These are phyloP conservation scores for Paraescarpia echinospica DNA, from an alignment of 1,140 invertebrate species.

Conservation along the genomic window DNA sequence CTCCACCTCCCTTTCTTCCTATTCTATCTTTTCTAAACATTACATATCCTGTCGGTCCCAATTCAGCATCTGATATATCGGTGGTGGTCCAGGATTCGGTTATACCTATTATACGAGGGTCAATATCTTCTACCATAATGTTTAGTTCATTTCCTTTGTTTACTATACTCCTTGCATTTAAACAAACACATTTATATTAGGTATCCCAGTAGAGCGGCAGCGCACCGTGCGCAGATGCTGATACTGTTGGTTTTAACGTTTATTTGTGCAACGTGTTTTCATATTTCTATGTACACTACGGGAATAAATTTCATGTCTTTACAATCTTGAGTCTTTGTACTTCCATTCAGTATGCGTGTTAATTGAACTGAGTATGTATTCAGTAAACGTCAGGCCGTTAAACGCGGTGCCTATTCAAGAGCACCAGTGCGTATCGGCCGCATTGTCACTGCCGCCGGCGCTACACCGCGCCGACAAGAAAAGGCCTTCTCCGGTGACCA, in stretches of 20 bases:
- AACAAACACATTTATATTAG: too few species aligned
- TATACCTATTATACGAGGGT: too few species aligned
- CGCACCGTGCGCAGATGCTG: not conserved
- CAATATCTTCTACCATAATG: too few species aligned
- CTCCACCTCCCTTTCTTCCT: too few species aligned
- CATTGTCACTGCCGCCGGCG: not conserved
- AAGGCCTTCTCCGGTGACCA: not conserved
- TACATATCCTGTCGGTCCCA: too few species aligned
- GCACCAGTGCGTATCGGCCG: not conserved
- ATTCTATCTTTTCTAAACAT: too few species aligned
- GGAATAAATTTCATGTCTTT: too few species aligned
- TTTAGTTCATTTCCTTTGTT: too few species aligned
- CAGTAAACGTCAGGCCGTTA: conserved; percentile 1
- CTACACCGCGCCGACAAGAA: not conserved
- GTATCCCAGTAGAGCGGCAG: not conserved
- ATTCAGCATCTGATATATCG: too few species aligned
- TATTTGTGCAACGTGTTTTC: conserved; percentile 9
- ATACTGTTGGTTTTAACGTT: conserved; percentile 5
- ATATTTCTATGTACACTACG: not conserved
- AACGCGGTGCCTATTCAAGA: conserved; percentile 5
- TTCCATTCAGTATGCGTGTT: not conserved
- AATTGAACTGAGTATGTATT: not conserved
- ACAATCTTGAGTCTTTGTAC: too few species aligned
- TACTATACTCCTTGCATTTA: too few species aligned
- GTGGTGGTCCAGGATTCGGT: too few species aligned